Evolutionary conservation across 53 echinoderm and acorn worm genomes (phyloP), one percentile per base, ranked within the genome.

Genomic region (Echinarachnius parma): DNA sequence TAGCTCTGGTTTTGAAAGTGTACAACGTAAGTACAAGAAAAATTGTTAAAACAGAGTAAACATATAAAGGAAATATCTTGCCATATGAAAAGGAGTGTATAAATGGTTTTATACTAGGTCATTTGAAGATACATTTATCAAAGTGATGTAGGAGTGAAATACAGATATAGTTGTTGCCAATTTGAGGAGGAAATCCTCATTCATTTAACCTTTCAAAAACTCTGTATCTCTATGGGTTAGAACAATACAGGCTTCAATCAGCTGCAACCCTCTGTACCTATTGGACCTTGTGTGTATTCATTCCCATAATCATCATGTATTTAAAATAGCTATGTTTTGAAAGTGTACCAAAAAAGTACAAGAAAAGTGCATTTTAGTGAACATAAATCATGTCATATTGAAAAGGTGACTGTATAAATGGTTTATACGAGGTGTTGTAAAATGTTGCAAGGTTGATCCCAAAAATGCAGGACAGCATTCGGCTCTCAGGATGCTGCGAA

Each of bases 161-260:
- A 50, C 39, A 13, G 52, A 11, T 50, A 50, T 50, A n/a, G 52
- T n/a, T 50, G 52, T 50, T 50, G 52, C 52, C 52, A 50, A 50
- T 11, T 50, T 50, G 52, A 50, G 16, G 52, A 50, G 52, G 52
- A 50, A n/a, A 50, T 16, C 20, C 52, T 20, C 10, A 19, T 16
- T 50, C 52, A 50, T 16, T 50, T 50, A 50, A 50, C 39, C 39
- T 39, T 7, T 39, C 39, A 13, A 39, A 39, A 39, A 39, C 39
- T 39, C 39, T 39, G 39, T 39, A 39, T 13, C 39, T 39, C 39
- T 9, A 13, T 39, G 39, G n/a, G 39, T 39, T 39, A 39, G 39
- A 39, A 39, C 7, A 39, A 39, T 13, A 39, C 39, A 13, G 7
- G 39, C 7, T 39, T 39, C 39, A 39, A 39, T 39, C 39, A 39